These are phyloP conservation scores for Castor canadensis DNA, from an alignment of 2,113 vertebrate genomes.

Conservation along the genomic window DNA sequence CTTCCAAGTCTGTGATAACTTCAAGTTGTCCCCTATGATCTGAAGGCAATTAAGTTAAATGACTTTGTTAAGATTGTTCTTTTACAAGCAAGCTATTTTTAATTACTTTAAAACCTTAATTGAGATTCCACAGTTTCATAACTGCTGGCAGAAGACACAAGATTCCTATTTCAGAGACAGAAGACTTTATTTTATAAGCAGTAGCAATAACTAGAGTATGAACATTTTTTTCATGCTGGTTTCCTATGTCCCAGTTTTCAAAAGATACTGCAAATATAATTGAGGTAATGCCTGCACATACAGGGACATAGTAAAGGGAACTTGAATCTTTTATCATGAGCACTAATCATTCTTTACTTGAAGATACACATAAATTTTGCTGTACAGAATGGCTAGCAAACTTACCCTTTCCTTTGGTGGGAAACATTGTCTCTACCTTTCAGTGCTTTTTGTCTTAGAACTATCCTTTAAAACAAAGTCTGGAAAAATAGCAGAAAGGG, in stretches of 20 bases:
- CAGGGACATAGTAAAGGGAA: background rate
- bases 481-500: background rate
- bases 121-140: background rate
- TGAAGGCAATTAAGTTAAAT: background rate
- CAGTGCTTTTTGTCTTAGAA: background rate
- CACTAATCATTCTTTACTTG: background rate
- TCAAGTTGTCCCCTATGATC: background rate
- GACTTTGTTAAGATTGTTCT: background rate
- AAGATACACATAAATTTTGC: background rate
- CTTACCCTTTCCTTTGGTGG: background rate
- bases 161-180: background rate
- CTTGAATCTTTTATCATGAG: background rate
- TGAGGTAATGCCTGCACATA: background rate
- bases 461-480: background rate
- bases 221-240: background rate
- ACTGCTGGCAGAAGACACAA: background rate
- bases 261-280: background rate
- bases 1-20: background rate
- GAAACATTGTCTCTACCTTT: background rate
- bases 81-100: background rate
- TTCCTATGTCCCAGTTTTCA: background rate
- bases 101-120: background rate
- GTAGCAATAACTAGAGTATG: background rate
- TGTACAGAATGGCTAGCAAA: background rate
- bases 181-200: background rate